These are phyloP conservation scores for Ridgeia piscesae DNA, from an alignment of 1,140 invertebrate genomes.

Conservation along the genomic window DNA sequence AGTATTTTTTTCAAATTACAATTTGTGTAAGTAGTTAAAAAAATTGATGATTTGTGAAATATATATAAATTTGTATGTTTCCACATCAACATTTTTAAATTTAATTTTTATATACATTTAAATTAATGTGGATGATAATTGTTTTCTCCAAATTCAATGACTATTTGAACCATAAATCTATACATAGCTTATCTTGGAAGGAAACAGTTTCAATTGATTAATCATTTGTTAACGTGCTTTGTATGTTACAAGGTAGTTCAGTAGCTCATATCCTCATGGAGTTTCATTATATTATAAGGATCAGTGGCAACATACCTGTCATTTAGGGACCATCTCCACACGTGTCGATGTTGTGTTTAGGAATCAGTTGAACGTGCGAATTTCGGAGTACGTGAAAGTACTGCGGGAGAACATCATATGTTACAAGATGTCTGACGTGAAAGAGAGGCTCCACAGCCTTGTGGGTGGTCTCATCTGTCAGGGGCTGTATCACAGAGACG, in stretches of 20 bases:
- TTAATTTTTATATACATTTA: too few species aligned
- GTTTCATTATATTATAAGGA: background rate
- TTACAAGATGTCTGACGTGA: slow-evolving; percentile 30
- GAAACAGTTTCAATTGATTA: background rate
- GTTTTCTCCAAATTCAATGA: too few species aligned
- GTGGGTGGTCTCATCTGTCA: slow-evolving; percentile 46
- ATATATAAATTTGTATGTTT: too few species aligned
- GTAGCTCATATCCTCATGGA: background rate
- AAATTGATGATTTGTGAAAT: too few species aligned
- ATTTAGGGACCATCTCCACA: background rate
- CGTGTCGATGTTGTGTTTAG: background rate
- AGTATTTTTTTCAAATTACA: too few species aligned
- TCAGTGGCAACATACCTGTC: background rate
- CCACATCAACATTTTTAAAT: too few species aligned
- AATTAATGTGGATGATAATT: too few species aligned
- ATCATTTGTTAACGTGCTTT: background rate
- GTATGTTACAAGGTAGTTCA: background rate
- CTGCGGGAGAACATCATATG: slow-evolving; percentile 36
- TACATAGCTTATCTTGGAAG: background rate
- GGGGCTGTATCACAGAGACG: slow-evolving; percentile 46
- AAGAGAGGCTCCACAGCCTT: slow-evolving; percentile 38
- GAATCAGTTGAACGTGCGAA: slow-evolving; percentile 37
- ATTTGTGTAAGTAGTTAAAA: too few species aligned
- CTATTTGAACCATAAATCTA: too few species aligned
- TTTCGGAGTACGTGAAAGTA: slow-evolving; percentile 48